Percentiles rank a stretch among this genome's conserved stretches.
These are phyloP conservation scores for Myzus persicae DNA, from an alignment of 1,140 invertebrate species.

Conservation along the genomic window DNA sequence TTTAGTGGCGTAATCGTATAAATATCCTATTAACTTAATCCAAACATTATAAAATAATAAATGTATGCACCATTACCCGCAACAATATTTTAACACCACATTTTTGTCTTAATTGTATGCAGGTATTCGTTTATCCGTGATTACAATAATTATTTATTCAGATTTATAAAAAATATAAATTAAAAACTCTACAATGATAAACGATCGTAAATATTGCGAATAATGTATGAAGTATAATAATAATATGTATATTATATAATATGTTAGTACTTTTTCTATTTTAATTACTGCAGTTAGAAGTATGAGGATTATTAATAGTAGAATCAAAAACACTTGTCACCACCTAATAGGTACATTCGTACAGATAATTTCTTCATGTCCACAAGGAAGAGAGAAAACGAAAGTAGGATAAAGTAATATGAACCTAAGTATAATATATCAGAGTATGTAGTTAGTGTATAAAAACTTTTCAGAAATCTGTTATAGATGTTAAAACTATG, in stretches of 20 bases:
- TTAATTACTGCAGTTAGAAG: not conserved
- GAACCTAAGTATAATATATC: too few relatives aligned
- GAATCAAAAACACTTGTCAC: not conserved
- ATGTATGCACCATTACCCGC: not conserved
- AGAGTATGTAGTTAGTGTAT: too few relatives aligned
- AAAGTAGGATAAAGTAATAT: too few relatives aligned
- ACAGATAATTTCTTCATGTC: not conserved
- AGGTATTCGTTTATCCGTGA: not conserved
- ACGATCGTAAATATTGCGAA: not conserved
- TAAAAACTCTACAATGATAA: not conserved
- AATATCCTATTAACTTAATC: not conserved
- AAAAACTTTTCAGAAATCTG: not conserved
- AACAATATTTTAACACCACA: not conserved
- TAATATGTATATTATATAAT: not conserved
- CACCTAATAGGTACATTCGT: not conserved
- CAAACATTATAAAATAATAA: not conserved
- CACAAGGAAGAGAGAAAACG: not conserved
- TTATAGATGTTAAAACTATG: not conserved
- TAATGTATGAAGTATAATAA: not conserved
- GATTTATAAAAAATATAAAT: not conserved
- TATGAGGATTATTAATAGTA: not conserved
- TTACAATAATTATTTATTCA: not conserved
- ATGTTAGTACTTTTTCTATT: not conserved
- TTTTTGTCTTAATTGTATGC: too few relatives aligned
- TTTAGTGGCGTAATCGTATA: not conserved